phyloP scores from a whole-genome alignment of 2,888 invertebrate genomes.

The Tenthredo livida region DNA sequence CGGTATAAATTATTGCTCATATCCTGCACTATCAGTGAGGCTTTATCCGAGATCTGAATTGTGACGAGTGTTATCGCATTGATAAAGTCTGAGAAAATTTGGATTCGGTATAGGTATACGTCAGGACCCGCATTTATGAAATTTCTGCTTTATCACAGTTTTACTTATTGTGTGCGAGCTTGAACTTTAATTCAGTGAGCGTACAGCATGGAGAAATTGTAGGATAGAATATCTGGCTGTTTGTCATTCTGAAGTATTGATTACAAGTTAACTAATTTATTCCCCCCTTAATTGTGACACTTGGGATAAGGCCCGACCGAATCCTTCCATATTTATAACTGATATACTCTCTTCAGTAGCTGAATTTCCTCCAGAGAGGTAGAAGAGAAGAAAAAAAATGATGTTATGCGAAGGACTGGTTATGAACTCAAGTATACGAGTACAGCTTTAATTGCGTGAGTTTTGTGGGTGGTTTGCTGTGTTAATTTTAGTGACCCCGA shows the following conservation, averaged over 20 bases:
- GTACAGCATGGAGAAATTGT: neutral
- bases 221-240: neutral
- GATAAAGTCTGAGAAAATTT: neutral
- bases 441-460: constrained; percentile 30
- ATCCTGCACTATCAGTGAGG: neutral
- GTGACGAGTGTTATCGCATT: neutral
- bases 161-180: neutral
- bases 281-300: neutral
- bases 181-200: neutral
- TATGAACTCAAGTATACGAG: constrained; percentile 12
- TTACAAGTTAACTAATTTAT: neutral
- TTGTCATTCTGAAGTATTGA: neutral
- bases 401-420: constrained; percentile 17
- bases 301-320: neutral
- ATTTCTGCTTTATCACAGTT: neutral
- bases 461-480: constrained; percentile 17
- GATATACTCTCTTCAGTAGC: neutral
- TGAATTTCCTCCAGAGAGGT: neutral
- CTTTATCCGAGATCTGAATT: neutral
- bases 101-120: neutral
- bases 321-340: constrained; percentile 31
- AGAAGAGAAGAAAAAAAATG: neutral
- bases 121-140: neutral
- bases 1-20: neutral
- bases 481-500: constrained; percentile 10